Conservation (phyloP, 1,140 invertebrate species). For the Hyles euphorbiae region DNA sequence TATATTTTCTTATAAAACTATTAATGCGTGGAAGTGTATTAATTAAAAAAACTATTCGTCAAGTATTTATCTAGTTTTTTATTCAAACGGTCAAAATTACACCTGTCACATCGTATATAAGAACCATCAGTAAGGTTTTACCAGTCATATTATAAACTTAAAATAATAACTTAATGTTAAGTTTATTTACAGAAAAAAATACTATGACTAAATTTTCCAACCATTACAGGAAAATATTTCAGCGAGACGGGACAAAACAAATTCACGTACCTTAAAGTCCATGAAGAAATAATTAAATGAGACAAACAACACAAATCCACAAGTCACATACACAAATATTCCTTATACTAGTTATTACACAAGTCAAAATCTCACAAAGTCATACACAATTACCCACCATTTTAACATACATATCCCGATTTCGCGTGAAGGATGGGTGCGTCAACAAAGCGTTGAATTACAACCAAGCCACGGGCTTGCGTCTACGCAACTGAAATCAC, state of each 20-base stretch:
- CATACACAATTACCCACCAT: constrained; percentile 3
- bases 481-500: constrained; percentile 70
- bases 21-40: too few species aligned
- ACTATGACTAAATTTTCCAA: too few species aligned
- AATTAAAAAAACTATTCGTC: too few species aligned
- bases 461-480: constrained; percentile 63
- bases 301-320: constrained; percentile 11
- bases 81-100: too few species aligned
- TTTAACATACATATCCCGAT: constrained; percentile 23
- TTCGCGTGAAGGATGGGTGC: constrained; percentile 41
- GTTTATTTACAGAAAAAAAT: too few species aligned
- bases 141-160: too few species aligned
- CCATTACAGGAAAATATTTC: too few species aligned
- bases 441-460: constrained; percentile 46
- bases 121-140: too few species aligned
- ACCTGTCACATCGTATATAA: too few species aligned
- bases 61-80: too few species aligned
- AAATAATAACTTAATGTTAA: too few species aligned
- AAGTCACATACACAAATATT: constrained; percentile 16
- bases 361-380: constrained; percentile 11
- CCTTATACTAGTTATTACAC: constrained; percentile 2
- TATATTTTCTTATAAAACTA: too few species aligned
- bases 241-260: background rate
- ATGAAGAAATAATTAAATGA: background rate
- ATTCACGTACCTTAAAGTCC: constrained; percentile 12